phyloP scores from a whole-genome alignment of 2,888 invertebrate species.

The Branchinecta sandiegonensis region DNA sequence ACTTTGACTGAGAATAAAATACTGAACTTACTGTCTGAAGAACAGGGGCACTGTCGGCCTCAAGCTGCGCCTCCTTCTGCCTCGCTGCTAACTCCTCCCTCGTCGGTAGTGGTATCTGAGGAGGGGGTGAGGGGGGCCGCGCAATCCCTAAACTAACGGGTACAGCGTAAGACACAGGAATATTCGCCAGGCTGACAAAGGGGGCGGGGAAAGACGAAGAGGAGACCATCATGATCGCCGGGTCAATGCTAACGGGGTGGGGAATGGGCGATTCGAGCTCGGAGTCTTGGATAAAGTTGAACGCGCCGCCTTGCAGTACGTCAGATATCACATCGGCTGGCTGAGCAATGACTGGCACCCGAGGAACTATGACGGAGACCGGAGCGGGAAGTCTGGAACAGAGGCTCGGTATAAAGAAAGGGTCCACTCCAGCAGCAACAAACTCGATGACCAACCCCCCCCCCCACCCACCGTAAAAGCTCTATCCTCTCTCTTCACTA shows the following conservation, averaged over 20 bases:
- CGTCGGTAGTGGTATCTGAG: constrained; percentile 9
- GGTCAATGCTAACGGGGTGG: constrained; percentile 35
- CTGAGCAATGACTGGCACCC: constrained; percentile 1
- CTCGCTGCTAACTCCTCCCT: not conserved
- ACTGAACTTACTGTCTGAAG: no score
- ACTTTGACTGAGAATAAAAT: no score
- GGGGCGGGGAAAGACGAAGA: constrained; percentile 27
- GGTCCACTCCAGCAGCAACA: no score
- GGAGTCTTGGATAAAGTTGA: constrained; percentile 8
- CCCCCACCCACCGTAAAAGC: no score
- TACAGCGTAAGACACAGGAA: not conserved
- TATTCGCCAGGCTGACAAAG: not conserved
- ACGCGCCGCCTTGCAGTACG: not conserved
- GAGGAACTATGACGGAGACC: not conserved
- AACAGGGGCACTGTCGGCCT: no score
- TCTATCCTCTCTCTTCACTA: no score
- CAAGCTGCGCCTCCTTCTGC: no score
- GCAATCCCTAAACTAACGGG: constrained; percentile 8
- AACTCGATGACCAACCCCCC: no score
- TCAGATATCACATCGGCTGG: not conserved
- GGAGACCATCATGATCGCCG: constrained; percentile 33
- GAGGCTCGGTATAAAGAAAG: no score
- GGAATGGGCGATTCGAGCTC: constrained; percentile 13
- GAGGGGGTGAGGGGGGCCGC: constrained; percentile 15
- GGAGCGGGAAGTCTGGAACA: not conserved